Evolutionary conservation across 2,113 vertebrate genomes (phyloP), one percentile per base, ranked within the genome.

Genomic region (Tachysurus fulvidraco): DNA sequence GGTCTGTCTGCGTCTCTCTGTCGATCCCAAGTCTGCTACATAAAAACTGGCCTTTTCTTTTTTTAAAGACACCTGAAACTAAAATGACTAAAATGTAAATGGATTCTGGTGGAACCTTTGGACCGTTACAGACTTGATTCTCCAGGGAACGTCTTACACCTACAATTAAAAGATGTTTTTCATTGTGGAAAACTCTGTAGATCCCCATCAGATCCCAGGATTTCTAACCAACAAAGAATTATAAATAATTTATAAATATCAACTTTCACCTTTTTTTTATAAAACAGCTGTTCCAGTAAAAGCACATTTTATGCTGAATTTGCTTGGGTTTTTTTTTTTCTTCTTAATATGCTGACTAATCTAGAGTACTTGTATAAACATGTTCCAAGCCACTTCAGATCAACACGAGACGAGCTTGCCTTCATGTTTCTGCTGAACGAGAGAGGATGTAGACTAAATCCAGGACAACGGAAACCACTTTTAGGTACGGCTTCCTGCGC

Each of bases 401-500:
- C 73, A 64, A 7, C 41, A 36, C 19, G 55, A 59, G 57, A 3
- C 19, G 0, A 36, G 23, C n/a, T 14, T 30, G 57, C 64, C 52
- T 25, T 25, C 0, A 36, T 1, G 36, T 28, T 81, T 71, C 67
- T 62, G 65, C 79, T n/a, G 67, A 74, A 25, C 2, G 62, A 6
- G 30, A 60, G 54, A 73, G 85, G 85, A 86, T 74, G 85, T 81
- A 78, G 79, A 86, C 85, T 73, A 73, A 36, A 73, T 57, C 64
- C 79, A 74, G 85, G 78, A 81, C 69, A 86, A 74, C 54, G 67
- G 79, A 82, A 86, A 86, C 71, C 67, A 60, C 30, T 50, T 57
- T 86, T 86, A 60, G 85, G 78, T 86, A 50, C 19, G 19, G 85
- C 85, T 86, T 86, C 85, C 85, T 86, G 85, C 28, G n/a, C 67